Conservation (phyloP, 2,113 vertebrate species). For the Gobiocypris rarus region DNA sequence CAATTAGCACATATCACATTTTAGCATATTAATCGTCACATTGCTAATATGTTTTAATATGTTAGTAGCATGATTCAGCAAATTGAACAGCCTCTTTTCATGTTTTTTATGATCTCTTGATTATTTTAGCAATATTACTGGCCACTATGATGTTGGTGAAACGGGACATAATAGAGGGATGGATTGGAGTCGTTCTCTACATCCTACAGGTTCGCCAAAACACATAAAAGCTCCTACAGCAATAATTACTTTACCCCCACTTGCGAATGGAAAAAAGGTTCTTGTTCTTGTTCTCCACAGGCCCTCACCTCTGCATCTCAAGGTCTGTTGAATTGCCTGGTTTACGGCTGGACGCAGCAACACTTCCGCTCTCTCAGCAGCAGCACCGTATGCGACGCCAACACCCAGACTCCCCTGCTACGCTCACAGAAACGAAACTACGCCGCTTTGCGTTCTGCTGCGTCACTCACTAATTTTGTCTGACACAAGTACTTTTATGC, state of each 20-base stretch:
- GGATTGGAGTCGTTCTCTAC: constrained; percentile 68
- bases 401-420: constrained; percentile 91
- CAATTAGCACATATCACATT: too few relatives aligned
- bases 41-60: too few relatives aligned
- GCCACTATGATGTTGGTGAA: constrained; percentile 69
- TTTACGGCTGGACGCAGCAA: constrained; percentile 86
- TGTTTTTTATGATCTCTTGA: constrained; percentile 27
- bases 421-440: constrained; percentile 80
- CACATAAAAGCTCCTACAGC: background rate
- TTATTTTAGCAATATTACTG: constrained; percentile 74
- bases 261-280: background rate
- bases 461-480: constrained; percentile 22
- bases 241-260: background rate
- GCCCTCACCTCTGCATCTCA: constrained; percentile 87
- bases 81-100: too few relatives aligned
- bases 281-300: constrained; percentile 66
- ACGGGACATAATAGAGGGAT: constrained; percentile 59
- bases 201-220: constrained; percentile 77
- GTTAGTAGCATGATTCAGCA: too few relatives aligned
- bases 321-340: constrained; percentile 87
- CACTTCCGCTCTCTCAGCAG: constrained; percentile 72
- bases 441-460: constrained; percentile 55
- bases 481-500: background rate
- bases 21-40: too few relatives aligned
- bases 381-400: constrained; percentile 70